phyloP scores from a whole-genome alignment of 2,797 vertebrate genomes.

The Crocidura indochinensis region DNA sequence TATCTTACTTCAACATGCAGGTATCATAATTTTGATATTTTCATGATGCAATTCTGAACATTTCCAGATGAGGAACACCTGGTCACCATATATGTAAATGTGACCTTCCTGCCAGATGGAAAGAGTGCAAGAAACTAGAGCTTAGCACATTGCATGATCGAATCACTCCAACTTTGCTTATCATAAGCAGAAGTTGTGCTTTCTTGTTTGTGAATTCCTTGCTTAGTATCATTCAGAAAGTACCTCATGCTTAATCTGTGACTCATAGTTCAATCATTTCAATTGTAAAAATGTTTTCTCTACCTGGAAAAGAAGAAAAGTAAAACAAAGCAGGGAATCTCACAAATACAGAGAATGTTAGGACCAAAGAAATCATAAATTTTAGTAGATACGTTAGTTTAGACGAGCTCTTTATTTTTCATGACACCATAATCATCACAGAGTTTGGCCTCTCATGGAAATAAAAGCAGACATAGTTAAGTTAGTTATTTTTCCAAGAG shows the following conservation, averaged over 20 bases:
- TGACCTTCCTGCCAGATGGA: not conserved
- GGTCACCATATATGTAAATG: not conserved
- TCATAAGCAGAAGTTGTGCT: slow-evolving; percentile 31
- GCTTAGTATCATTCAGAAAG: slow-evolving; percentile 53
- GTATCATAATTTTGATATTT: not conserved
- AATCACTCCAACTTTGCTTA: not conserved
- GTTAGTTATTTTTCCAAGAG: not conserved
- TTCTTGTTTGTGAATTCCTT: slow-evolving; percentile 63
- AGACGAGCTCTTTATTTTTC: slow-evolving; percentile 43
- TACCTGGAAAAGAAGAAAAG: slow-evolving; percentile 59
- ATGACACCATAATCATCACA: not conserved
- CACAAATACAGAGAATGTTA: not conserved
- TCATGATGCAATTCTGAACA: not conserved
- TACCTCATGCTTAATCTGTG: slow-evolving; percentile 64
- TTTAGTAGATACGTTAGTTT: slow-evolving; percentile 17
- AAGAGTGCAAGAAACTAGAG: not conserved
- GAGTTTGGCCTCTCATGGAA: slow-evolving; percentile 59
- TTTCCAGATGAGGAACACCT: not conserved
- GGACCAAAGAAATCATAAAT: slow-evolving; percentile 29
- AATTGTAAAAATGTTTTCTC: slow-evolving; percentile 61
- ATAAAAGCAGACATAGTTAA: not conserved
- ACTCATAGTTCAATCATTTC: slow-evolving; percentile 66
- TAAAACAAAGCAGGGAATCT: not conserved
- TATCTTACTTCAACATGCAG: not conserved
- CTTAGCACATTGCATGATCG: not conserved